Evolutionary conservation across 2,888 invertebrate genomes (phyloP), one percentile per base, ranked within the genome.

Genomic region (Drosophila kanekoi): DNA sequence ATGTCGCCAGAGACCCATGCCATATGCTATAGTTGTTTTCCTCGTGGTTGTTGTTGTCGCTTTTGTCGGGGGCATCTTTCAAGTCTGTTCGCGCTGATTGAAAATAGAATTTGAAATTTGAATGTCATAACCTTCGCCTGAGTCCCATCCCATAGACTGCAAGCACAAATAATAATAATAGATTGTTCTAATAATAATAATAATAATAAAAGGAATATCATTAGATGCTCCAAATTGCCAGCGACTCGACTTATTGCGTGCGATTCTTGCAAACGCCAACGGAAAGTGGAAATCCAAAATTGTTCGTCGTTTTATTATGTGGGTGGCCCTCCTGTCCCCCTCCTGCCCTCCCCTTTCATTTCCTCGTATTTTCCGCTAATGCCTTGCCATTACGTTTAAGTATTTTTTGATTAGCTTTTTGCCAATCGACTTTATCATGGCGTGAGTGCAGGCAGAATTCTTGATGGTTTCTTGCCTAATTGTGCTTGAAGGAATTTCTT

Each of bases 61-160:
- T 44, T 53, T 51, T 38, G 40, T 54, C 28, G 66, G 64, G 47
- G 72, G 65, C 75, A 77, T 84, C 72, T 87, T 47, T 70, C 72
- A 59, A 81, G 73, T 73, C 65, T 69, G 51, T 78, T 72, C 58
- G 67, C 59, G 18, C 62, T 77, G 86, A 85, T 84, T 84, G 84
- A 84, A 87, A 85, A 85, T 85, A 77, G 77, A 84, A 85, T 77
- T 78, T 66, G 57, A 53, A 53, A 62, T 71, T 77, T 85, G 86
- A 87, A 87, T 87, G 84, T 78, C 84, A 72, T 57, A 87, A 68
- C 84, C 84, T 84, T 84, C 85, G 66, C 59, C 77, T 65, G 78
- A 78, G 83, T 76, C 76, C 51, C 60, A 67, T 38, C 52, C 16
- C 63, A 44, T 52, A 63, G 61, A 44, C 48, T 33, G 6, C 53